Conservation (phyloP, 37 sponge, comb jelly and placozoan genomes). For the Geodia barretti region DNA sequence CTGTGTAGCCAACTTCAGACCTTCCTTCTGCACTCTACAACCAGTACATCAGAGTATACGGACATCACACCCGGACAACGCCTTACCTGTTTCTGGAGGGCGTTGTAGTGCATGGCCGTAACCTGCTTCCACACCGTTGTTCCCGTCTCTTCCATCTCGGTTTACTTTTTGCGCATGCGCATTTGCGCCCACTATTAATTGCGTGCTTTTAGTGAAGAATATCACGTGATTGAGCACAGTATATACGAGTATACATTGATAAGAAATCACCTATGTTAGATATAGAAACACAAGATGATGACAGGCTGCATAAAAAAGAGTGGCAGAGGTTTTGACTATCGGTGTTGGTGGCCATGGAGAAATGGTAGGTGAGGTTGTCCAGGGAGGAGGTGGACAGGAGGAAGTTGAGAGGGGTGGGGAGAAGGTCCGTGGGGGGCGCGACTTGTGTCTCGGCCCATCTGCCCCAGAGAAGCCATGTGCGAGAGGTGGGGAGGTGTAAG, state of each 20-base stretch:
- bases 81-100: not conserved
- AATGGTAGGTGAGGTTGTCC: not conserved
- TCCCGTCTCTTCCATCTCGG: not conserved
- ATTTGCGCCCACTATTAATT: too few species aligned
- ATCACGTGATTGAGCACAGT: too few species aligned
- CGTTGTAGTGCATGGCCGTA: not conserved
- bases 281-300: too few species aligned
- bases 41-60: too few species aligned
- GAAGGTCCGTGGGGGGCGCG: constrained; percentile 2
- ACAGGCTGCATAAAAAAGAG: not conserved
- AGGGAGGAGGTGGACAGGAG: not conserved
- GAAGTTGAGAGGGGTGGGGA: not conserved
- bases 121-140: not conserved
- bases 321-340: not conserved
- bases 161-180: too few species aligned
- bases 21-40: not conserved
- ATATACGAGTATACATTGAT: too few species aligned
- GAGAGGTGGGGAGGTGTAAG: not conserved
- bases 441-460: not conserved
- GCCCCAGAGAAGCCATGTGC: not conserved
- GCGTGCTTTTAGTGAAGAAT: too few species aligned
- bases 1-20: not conserved
- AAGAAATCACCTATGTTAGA: too few species aligned
- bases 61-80: too few species aligned
- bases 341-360: not conserved